Evolutionary conservation across 2,888 invertebrate genomes (phyloP).

Genomic region (Rhamphomyia laevipes): DNA sequence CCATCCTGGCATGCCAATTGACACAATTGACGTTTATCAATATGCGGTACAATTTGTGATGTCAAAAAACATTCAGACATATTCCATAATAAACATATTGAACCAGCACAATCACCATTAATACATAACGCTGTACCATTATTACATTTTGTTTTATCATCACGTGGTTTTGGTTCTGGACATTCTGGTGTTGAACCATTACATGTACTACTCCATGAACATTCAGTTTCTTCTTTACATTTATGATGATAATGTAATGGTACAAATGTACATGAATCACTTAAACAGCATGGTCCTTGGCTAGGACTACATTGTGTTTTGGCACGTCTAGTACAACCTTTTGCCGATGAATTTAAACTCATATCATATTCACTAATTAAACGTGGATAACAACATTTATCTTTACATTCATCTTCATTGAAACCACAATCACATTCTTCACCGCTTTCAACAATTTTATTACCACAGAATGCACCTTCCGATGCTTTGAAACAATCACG

Average conservation of each 20-base stretch:
- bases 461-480: constrained; percentile 95
- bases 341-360: constrained; percentile 55
- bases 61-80: constrained; percentile 92
- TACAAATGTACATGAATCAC: constrained; percentile 67
- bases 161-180: constrained; percentile 67
- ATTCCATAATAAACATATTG: constrained; percentile 90
- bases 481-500: constrained; percentile 88
- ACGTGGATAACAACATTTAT: constrained; percentile 88
- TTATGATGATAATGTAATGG: constrained; percentile 49
- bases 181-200: constrained; percentile 78
- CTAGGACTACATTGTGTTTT: constrained; percentile 79
- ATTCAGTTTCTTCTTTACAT: constrained; percentile 78
- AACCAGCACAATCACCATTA: constrained; percentile 84
- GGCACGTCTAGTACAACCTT: constrained; percentile 66
- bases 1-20: constrained; percentile 94
- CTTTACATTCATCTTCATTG: constrained; percentile 80
- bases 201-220: constrained; percentile 79
- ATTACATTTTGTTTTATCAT: constrained; percentile 90
- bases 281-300: constrained; percentile 92
- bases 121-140: constrained; percentile 82
- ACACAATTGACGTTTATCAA: constrained; percentile 77
- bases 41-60: constrained; percentile 59
- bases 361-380: constrained; percentile 58
- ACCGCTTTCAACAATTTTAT: constrained; percentile 94
- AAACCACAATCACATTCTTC: constrained; percentile 98